phyloP scores from a whole-genome alignment of 2,797 vertebrate genomes.

The Decapterus maruadsi region DNA sequence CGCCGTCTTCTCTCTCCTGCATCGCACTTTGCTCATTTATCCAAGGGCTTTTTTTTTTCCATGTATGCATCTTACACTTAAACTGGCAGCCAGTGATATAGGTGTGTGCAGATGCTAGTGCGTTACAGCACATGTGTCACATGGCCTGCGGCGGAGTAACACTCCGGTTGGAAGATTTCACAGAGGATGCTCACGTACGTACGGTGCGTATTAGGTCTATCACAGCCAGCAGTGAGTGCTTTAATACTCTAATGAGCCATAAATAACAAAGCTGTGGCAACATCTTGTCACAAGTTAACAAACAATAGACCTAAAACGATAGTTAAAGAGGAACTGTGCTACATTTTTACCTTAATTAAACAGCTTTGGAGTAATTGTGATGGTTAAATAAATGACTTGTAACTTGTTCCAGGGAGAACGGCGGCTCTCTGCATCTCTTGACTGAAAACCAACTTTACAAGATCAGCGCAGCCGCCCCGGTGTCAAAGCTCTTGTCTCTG shows the following conservation, averaged over 20 bases:
- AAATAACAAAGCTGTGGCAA: neutral
- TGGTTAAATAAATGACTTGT: too few relatives aligned
- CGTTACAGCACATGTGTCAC: constrained; percentile 11
- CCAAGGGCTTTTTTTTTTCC: neutral
- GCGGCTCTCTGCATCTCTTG: too few relatives aligned
- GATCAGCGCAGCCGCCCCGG: too few relatives aligned
- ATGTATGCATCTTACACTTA: neutral
- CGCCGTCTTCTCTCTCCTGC: neutral
- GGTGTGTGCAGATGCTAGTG: constrained; percentile 7
- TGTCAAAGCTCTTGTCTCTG: too few relatives aligned
- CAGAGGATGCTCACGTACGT: constrained; percentile 4
- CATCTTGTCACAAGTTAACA: neutral
- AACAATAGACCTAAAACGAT: neutral
- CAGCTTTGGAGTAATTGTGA: too few relatives aligned
- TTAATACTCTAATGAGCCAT: constrained; percentile 18
- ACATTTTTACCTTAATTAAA: too few relatives aligned
- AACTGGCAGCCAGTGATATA: constrained; percentile 17
- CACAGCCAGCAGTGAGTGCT: neutral
- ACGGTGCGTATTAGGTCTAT: neutral
- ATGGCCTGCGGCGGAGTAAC: constrained; percentile 13
- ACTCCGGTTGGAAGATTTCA: constrained; percentile 17
- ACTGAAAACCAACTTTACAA: too few relatives aligned
- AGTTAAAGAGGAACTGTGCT: too few relatives aligned
- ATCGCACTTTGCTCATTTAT: constrained; percentile 9
- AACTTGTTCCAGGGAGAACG: too few relatives aligned